Conservation (phyloP, 2,113 vertebrate genomes). For the Phocoena phocoena region DNA sequence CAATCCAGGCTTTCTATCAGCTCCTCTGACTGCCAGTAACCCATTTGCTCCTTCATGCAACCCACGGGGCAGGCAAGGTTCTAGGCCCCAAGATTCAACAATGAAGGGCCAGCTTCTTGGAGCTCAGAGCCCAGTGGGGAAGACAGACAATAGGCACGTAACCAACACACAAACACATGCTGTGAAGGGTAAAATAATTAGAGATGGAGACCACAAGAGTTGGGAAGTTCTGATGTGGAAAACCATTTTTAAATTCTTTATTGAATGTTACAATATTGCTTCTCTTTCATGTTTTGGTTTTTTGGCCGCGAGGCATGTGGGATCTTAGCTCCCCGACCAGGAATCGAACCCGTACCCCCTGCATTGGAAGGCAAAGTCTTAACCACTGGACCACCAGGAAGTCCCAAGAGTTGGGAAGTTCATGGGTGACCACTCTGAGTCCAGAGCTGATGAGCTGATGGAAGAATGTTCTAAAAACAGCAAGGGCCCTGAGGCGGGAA, state of each 20-base stretch:
- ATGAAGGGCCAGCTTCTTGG: not conserved
- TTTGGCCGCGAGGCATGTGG: too few species aligned
- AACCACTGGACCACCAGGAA: too few species aligned
- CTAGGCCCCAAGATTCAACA: not conserved
- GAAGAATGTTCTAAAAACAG: not conserved
- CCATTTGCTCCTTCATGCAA: not conserved
- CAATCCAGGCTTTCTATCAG: not conserved
- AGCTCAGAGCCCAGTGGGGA: not conserved
- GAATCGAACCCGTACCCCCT: too few species aligned
- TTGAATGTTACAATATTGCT: too few species aligned
- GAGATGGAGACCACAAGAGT: not conserved
- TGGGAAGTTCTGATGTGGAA: too few species aligned
- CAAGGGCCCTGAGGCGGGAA: not conserved
- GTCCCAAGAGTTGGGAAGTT: not conserved
- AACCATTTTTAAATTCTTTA: too few species aligned
- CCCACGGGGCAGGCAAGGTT: not conserved
- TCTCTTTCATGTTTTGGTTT: too few species aligned
- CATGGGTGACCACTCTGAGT: too few species aligned
- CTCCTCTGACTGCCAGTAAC: not conserved
- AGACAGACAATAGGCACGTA: not conserved
- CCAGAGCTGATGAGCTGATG: not conserved
- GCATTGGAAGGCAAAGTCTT: too few species aligned
- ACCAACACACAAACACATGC: not conserved
- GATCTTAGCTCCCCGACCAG: too few species aligned
- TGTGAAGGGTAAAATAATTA: not conserved